Conservation (phyloP, 2,113 vertebrate genomes). For the Mixornis gularis region DNA sequence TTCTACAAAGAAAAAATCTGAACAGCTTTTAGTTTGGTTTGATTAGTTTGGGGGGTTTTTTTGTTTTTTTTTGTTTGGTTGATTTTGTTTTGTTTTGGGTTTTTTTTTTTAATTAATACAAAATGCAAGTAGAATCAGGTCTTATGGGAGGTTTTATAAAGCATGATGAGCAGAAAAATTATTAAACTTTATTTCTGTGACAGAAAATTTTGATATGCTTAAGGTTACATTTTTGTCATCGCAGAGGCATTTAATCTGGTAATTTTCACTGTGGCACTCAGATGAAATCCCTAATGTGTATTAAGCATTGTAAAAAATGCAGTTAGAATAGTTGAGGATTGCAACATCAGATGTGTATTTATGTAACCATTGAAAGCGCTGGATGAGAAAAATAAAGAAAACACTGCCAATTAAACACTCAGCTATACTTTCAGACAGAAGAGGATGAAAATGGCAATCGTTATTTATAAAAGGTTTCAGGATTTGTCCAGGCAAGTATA, state of each 20-base stretch:
- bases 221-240: background rate
- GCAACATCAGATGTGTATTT: background rate
- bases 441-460: accelerated
- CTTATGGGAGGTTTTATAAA: background rate
- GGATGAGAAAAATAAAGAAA: background rate
- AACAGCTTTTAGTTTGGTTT: background rate
- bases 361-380: background rate
- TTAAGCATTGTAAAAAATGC: background rate
- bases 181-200: background rate
- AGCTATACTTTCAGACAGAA: background rate
- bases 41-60: background rate
- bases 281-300: background rate
- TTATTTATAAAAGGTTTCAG: background rate
- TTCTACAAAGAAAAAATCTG: background rate
- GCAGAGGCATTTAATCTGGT: background rate
- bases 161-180: background rate
- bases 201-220: background rate
- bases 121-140: background rate
- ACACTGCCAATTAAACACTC: background rate
- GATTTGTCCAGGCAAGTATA: background rate
- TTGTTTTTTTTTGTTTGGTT: background rate
- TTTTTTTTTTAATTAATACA: background rate
- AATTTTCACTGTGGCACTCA: background rate
- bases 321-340: background rate
- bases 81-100: accelerated